Percentiles rank a stretch among this genome's conserved stretches.
phyloP scores from a whole-genome alignment of 2,113 vertebrate genomes.

The Arizona elegans region DNA sequence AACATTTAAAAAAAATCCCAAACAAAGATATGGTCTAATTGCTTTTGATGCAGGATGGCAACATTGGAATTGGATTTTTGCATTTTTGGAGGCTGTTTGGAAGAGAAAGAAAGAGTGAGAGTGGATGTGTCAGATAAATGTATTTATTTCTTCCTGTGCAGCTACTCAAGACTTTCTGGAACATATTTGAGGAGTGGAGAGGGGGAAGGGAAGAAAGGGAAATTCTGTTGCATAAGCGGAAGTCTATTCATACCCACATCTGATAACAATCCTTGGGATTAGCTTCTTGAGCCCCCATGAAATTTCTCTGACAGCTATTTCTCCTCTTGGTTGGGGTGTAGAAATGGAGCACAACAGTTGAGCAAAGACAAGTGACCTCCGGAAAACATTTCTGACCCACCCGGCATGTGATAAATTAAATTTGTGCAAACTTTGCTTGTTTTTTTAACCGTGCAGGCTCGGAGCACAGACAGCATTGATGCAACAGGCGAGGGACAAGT shows the following conservation, averaged over 20 bases:
- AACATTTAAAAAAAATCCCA: background rate
- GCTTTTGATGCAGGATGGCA: background rate
- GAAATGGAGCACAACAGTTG: background rate
- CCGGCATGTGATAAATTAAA: background rate
- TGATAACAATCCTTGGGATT: background rate
- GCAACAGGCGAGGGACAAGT: constrained; percentile 70
- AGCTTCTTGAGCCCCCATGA: background rate
- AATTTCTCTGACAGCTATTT: background rate
- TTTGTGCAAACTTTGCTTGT: background rate
- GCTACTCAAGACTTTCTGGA: background rate
- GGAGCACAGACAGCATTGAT: constrained; percentile 79
- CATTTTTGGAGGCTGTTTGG: background rate
- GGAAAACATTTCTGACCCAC: no score
- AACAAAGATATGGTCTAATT: background rate
- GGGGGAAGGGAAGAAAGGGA: background rate
- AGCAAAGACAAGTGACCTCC: background rate
- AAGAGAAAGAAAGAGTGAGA: background rate
- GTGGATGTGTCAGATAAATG: background rate
- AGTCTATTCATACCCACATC: background rate
- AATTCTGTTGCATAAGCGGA: background rate
- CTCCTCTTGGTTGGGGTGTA: background rate
- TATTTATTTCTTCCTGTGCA: background rate
- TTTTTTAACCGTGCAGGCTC: constrained; percentile 62
- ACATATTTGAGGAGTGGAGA: background rate
- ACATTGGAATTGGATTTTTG: background rate